Conservation (phyloP, 2,113 vertebrate species). For the Gallinago paraguaiae region DNA sequence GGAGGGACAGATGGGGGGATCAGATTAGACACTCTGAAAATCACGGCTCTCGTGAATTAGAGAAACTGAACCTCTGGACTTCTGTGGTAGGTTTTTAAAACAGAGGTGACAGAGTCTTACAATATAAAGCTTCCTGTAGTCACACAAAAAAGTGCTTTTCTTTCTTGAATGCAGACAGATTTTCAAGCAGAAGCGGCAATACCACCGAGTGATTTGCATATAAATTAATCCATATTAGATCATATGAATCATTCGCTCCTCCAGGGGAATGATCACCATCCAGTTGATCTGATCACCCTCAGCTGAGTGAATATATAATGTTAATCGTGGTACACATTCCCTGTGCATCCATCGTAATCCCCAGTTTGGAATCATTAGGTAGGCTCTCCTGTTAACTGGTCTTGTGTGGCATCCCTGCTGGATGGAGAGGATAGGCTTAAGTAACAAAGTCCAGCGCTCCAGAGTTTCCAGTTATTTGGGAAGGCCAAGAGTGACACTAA, state of each 20-base stretch:
- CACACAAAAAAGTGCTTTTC: not conserved
- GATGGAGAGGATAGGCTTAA: not conserved
- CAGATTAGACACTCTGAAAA: not conserved
- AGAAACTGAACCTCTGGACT: not conserved
- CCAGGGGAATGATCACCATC: conserved; percentile 50
- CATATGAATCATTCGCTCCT: conserved; percentile 57
- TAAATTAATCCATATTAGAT: conserved; percentile 69
- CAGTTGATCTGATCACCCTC: conserved; percentile 51
- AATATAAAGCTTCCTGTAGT: not conserved
- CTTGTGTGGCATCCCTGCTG: not conserved
- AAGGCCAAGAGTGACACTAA: not conserved
- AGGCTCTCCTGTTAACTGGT: not conserved
- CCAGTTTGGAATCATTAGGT: conserved; percentile 60
- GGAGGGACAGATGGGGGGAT: not conserved
- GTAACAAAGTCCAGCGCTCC: not conserved
- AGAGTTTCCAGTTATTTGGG: not conserved
- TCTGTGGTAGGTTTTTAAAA: not conserved
- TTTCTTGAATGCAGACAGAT: conserved; percentile 21
- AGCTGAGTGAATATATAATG: conserved; percentile 41
- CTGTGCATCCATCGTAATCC: conserved; percentile 50
- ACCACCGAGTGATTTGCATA: conserved; percentile 65
- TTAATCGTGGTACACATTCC: conserved; percentile 31
- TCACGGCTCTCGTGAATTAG: conserved; percentile 6
- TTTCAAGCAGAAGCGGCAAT: conserved; percentile 56
- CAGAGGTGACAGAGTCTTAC: not conserved